Evolutionary conservation across 2,113 vertebrate species (phyloP), one percentile per base, ranked within the genome.

Genomic region (Pseudorectes ferrugineus): DNA sequence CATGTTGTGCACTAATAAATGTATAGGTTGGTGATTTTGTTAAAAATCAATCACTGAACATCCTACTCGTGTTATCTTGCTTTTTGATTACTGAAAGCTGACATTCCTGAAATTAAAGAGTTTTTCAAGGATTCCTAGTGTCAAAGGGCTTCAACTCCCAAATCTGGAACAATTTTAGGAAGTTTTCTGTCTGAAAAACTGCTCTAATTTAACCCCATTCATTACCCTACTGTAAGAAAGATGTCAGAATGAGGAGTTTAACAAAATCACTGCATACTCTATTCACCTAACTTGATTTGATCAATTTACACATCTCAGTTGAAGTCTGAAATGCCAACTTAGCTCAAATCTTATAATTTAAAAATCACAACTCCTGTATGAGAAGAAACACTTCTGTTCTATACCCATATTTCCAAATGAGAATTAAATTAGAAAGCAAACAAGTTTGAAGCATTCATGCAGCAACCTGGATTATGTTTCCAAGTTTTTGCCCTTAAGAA

Each of bases 381-480:
- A 94, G 52, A 62, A 83, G 38, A 42, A 92, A 28, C 29, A 75
- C 49, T 49, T 85, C 72, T 51, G 21, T 31, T 77, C 79, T 61
- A 20, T 33, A 36, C 8, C 14, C n/a, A 87, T 8, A 8, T 88
- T 88, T 80, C 63, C 73, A 88, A 95, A 85, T 38, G 31, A 90
- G 55, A 78, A 71, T 16, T 46, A 63, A 75, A 70, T 71, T 38
- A 93, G 55, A 82, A 96, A 42, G 62, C 62, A 91, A 85, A 85
- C 14, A 92, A 81, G 55, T 81, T 3, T 52, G 78, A 88, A 81
- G 76, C 35, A 57, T n/a, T 92, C 58, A 78, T 33, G 54, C 19
- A 52, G 58, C 48, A 66, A 51, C 14, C 14, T 43, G 9, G 49
- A 17, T 49, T 14, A n/a, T n/a, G 43, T 6, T 46, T 42, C 16